Evolutionary conservation across 2,113 vertebrate species (phyloP).

Genomic region (Protomyctophum bolini): DNA sequence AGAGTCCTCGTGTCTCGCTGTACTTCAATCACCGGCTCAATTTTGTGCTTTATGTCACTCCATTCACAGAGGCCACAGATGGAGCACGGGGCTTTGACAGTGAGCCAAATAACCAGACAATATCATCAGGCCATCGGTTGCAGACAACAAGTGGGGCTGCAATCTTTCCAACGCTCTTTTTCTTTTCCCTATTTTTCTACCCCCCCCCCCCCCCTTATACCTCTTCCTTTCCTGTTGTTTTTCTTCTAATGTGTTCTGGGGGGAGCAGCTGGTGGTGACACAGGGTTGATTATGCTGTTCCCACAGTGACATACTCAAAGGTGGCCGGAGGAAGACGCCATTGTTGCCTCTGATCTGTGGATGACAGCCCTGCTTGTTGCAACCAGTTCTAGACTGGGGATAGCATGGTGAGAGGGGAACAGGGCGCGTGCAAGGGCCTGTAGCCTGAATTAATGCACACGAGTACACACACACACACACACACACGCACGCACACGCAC

Average conservation of each 20-base stretch:
- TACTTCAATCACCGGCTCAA: conserved; percentile 41
- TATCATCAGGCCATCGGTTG: conserved; percentile 58
- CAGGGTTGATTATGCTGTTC: conserved; percentile 76
- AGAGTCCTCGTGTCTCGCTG: conserved; percentile 18
- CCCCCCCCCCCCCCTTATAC: conserved; percentile 51
- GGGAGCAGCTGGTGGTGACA: conserved; percentile 83
- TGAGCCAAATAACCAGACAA: conserved; percentile 59
- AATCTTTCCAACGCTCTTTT: conserved; percentile 59
- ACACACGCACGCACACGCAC: neutral
- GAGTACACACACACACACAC: conserved; percentile 14
- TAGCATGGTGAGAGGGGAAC: conserved; percentile 54
- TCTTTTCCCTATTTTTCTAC: neutral
- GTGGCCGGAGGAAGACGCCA: conserved; percentile 47
- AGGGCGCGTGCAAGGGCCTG: conserved; percentile 8
- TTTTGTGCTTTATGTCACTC: conserved; percentile 40
- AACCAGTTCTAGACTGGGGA: conserved; percentile 70
- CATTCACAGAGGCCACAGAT: conserved; percentile 57
- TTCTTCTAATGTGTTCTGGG: conserved; percentile 71
- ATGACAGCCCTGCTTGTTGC: conserved; percentile 79
- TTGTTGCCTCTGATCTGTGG: conserved; percentile 75
- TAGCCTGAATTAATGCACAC: neutral
- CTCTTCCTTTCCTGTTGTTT: conserved; percentile 62
- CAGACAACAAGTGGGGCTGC: conserved; percentile 46
- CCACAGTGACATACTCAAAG: conserved; percentile 73
- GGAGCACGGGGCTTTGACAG: conserved; percentile 49